Base-by-base conservation (phyloP, 2,113 vertebrate species). In the Peromyscus leucopus region DNA sequence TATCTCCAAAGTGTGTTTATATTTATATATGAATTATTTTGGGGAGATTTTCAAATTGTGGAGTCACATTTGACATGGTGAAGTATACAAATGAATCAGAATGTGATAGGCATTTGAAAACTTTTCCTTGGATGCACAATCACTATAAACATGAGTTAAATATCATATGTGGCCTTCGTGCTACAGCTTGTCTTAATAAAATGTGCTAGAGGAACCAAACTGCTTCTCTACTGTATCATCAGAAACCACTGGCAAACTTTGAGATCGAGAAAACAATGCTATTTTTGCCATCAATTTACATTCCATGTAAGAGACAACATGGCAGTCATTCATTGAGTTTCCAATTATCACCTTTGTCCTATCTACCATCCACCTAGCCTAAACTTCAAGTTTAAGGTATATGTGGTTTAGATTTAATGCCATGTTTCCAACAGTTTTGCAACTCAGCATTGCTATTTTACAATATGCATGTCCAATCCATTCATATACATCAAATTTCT, bases 401-500 rank as follows among this genome's bases (percentile, higher is more conserved):
- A 85, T 76, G 59, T 71, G 24, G 28, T 67, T 90, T 26, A 31
- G 2, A 46, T 88, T 96, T 91, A 92, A 95, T 16, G 21, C 89
- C 24, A 28, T 86, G 51, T 65, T 94, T 83, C 36, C 65, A 89
- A 91, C 33, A 94, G 69, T 63, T 94, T 93, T 92, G 80, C 0
- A 95, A n/a, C 51, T 90, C 26, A 39, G 15, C 28, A 63, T 71
- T 71, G 16, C 42, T 93, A 21, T 90, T 96, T 96, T 88, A 80
- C 46, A 93, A 76, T 33, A 67, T 84, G 19, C 87, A 74, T 79
- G 51, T 79, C 90, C 26, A 90, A 89, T 57, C 11, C n/a, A 79
- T 93, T 95, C 33, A 90, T 42, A 91, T 1, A 94, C 65, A 92
- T 84, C 57, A 80, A 96, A 87, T 39, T 91, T 78, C 61, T 57